A percentile compares a stretch with the other conserved stretches of the same genome.
phyloP scores from a whole-genome alignment of 2,888 invertebrate species.

The Beris morrisii region DNA sequence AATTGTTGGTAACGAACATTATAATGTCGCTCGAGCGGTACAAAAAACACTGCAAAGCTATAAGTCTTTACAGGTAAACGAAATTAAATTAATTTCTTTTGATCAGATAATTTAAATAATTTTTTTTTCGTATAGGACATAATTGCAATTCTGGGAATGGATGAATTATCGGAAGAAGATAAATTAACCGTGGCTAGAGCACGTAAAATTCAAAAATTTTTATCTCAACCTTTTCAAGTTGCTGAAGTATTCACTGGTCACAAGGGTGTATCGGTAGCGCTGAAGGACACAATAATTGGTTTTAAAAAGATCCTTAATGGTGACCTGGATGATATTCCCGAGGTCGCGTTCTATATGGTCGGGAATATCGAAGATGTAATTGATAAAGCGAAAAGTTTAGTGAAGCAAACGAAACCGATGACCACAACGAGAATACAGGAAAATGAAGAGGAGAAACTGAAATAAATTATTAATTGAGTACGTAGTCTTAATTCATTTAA shows the following conservation, averaged over 20 bases:
- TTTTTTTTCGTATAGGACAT: conserved; percentile 74
- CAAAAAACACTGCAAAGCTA: conserved; percentile 88
- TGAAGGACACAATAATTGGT: conserved; percentile 85
- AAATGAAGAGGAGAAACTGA: neutral
- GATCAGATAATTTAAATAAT: conserved; percentile 58
- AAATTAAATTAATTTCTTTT: neutral
- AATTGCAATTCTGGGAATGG: conserved; percentile 94
- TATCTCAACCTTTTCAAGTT: conserved; percentile 91
- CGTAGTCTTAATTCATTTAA: no score
- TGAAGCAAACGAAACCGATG: conserved; percentile 40
- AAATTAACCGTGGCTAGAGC: conserved; percentile 92
- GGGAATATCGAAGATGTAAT: conserved; percentile 89
- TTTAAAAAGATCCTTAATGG: conserved; percentile 82
- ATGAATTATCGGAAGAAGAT: conserved; percentile 93
- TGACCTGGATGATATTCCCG: conserved; percentile 89
- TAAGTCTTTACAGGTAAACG: conserved; percentile 66
- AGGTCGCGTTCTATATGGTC: conserved; percentile 96
- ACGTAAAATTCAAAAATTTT: conserved; percentile 91
- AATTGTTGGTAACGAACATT: conserved; percentile 86
- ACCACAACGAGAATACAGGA: conserved; percentile 1
- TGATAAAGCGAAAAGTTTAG: conserved; percentile 71
- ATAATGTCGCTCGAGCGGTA: conserved; percentile 84
- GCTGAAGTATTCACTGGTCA: conserved; percentile 95
- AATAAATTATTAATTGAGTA: neutral
- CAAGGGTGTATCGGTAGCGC: conserved; percentile 84